phyloP scores from a whole-genome alignment of 2,888 invertebrate genomes.

The Cephus rjabovi region DNA sequence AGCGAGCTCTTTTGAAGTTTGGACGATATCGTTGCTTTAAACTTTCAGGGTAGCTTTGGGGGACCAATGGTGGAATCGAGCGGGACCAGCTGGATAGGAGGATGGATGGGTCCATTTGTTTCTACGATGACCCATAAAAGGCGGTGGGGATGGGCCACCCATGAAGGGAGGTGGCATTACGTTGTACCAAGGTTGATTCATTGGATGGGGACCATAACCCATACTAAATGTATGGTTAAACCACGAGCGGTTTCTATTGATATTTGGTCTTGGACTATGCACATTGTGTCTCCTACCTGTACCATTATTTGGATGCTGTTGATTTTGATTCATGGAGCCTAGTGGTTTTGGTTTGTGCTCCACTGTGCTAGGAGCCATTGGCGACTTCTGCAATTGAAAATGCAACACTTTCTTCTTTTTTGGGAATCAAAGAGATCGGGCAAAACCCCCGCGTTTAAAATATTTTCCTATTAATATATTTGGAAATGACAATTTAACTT shows the following conservation, averaged over 20 bases:
- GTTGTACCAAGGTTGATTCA: constrained; percentile 59
- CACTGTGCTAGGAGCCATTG: constrained; percentile 32
- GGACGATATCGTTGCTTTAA: constrained; percentile 35
- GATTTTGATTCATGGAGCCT: constrained; percentile 51
- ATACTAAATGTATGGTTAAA: constrained; percentile 59
- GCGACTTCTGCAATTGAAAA: constrained; percentile 22
- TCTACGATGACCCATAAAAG: constrained; percentile 58
- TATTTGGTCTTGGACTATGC: constrained; percentile 57
- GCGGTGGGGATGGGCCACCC: constrained; percentile 59
- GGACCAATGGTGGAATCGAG: constrained; percentile 63
- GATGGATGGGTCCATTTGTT: constrained; percentile 61
- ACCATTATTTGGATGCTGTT: constrained; percentile 48
- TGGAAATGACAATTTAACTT: constrained; percentile 1
- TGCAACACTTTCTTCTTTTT: constrained; percentile 38
- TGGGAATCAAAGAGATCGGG: constrained; percentile 14
- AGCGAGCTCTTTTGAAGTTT: constrained; percentile 38
- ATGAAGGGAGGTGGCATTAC: constrained; percentile 59
- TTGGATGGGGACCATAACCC: constrained; percentile 60
- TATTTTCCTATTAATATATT: neutral
- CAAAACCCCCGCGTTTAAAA: neutral
- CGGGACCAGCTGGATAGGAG: constrained; percentile 56
- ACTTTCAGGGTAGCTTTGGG: constrained; percentile 61
- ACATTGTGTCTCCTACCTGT: constrained; percentile 58
- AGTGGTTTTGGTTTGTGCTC: constrained; percentile 56
- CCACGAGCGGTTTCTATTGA: constrained; percentile 60